Evolutionary conservation across 2,797 vertebrate genomes (phyloP).

Genomic region (Intellagama lesueurii): DNA sequence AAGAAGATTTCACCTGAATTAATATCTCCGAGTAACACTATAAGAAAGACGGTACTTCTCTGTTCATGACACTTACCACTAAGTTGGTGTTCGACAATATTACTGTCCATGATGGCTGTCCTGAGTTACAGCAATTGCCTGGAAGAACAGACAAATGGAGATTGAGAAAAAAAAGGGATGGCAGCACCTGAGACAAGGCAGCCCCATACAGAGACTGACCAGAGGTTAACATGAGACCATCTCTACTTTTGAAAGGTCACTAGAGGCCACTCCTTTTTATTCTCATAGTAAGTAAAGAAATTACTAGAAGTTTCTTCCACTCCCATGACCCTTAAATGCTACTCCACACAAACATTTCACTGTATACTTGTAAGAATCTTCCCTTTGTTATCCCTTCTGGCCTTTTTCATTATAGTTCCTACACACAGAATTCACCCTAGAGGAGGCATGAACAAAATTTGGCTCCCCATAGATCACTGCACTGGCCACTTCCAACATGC

Average conservation of each 20-base stretch:
- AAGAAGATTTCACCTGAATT: neutral
- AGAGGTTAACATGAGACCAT: neutral
- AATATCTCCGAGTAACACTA: neutral
- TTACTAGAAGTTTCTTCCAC: neutral
- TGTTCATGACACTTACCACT: conserved; percentile 65
- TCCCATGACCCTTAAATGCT: too few species aligned
- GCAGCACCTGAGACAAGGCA: too few species aligned
- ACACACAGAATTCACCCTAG: too few species aligned
- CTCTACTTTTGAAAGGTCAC: neutral
- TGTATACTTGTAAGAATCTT: too few species aligned
- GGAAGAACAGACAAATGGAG: accelerated
- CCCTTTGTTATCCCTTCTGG: too few species aligned
- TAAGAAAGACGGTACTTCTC: neutral
- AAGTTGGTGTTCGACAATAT: conserved; percentile 39
- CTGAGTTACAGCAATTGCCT: conserved; percentile 32
- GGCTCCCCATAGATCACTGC: too few species aligned
- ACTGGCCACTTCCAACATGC: too few species aligned
- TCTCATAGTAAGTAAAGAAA: neutral
- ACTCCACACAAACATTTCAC: too few species aligned
- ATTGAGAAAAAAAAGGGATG: neutral
- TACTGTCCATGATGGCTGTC: conserved; percentile 67
- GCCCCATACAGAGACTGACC: neutral
- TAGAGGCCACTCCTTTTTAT: neutral
- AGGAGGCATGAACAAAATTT: too few species aligned
- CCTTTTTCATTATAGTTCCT: too few species aligned